Base-by-base conservation (phyloP, 2,113 vertebrate species). In the Atherinomorus stipes region DNA sequence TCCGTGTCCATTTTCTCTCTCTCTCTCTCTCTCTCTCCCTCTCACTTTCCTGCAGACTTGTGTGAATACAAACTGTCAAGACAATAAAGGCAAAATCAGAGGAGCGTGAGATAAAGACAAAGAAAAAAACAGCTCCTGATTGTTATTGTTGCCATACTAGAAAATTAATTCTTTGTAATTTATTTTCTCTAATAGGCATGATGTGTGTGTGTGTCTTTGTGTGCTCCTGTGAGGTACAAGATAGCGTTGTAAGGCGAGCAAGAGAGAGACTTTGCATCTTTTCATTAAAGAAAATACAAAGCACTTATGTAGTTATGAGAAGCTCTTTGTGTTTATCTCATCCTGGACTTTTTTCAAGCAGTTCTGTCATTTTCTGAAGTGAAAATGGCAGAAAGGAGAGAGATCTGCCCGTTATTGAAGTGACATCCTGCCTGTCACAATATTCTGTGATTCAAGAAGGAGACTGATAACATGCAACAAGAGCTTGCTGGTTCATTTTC, bases 111-210 rank as follows among this genome's bases (percentile, higher is more conserved):
- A 53, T 53, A 28, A 58, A 51, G 4, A 37, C 7, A 58, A 45
- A 58, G 8, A 53, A 54, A 22, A 57, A 63, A 40, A 66, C 37
- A 15, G 23, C 15, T 79, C 76, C 70, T 75, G 56, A 76, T 83
- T 84, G 81, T 78, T 85, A 76, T 53, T 81, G 75, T 50, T 64
- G 63, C 37, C 31, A 16, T 37, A 57, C 65, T 84, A 74, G 69
- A 83, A 83, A 89, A 74, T 76, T 58, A 89, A 84, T 74, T 76
- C 64, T 86, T 78, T 78, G 77, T 85, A 69, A 74, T 82, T 79
- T 74, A 69, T 86, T 80, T 74, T 34, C 19, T 19, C 8, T 22
- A 21, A 58, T 19, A 13, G 37, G 22, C n/a, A 58, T 11, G 42
- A 10, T 15, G 62, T 40, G 37, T 34, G 31, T 40, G 37, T 37